phyloP scores from a whole-genome alignment of 2,888 invertebrate species.

The Magallana nippona region DNA sequence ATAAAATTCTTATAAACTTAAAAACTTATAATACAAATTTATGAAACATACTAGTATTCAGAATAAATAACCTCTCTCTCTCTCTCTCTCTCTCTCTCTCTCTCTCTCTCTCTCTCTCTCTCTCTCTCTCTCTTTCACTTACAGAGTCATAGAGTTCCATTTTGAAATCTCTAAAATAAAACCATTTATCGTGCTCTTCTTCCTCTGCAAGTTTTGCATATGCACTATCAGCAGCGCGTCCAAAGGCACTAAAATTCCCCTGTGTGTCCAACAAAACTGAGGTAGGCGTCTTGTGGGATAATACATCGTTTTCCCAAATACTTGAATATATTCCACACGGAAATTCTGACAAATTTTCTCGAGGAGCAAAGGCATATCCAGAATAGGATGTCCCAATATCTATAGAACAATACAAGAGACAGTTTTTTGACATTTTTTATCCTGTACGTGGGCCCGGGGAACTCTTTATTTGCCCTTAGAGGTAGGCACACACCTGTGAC shows the following conservation, averaged over 20 bases:
- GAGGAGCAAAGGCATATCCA: background rate
- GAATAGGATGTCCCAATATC: conserved; percentile 22
- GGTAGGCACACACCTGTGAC: too few species aligned
- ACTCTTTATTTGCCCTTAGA: too few species aligned
- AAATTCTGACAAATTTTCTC: background rate
- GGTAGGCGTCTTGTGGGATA: background rate
- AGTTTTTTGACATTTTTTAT: background rate
- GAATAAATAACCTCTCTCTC: conserved; percentile 28
- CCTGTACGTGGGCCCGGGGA: too few species aligned
- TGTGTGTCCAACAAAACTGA: background rate
- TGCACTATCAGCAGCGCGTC: background rate
- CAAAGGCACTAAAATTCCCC: background rate
- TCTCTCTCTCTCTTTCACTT: background rate
- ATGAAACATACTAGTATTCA: too few species aligned
- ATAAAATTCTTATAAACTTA: background rate
- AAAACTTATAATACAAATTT: too few species aligned
- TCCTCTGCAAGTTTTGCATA: background rate
- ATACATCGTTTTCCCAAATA: background rate
- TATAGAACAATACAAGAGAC: conserved; percentile 27
- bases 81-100: conserved; percentile 52
- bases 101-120: conserved; percentile 48
- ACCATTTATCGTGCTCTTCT: background rate
- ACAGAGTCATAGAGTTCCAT: background rate
- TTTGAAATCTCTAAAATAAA: conserved; percentile 20
- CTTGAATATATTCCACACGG: background rate